Evolutionary conservation across 1,140 invertebrate genomes (phyloP), one percentile per base, ranked within the genome.

Genomic region (Papilio dardanus): DNA sequence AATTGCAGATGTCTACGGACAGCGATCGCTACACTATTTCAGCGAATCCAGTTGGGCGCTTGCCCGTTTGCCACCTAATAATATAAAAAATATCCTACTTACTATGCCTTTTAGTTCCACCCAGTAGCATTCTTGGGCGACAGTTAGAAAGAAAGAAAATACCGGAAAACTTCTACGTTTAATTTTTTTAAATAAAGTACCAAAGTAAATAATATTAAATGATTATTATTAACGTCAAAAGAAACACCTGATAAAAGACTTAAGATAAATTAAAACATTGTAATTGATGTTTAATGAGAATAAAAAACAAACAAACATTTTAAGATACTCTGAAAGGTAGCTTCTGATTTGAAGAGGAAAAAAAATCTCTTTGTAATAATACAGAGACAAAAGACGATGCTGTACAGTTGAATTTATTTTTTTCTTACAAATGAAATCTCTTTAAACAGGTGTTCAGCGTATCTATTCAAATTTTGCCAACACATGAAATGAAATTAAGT

Each of bases 401-500:
- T 62, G 28, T n/a, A n/a, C n/a, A n/a, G n/a, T 16, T 14, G 24
- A 62, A 62, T 28, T 66, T 35, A 66, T 7, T n/a, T 33, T 35
- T 19, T 14, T 3, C 35, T 42, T 58, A 73, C 71, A 73, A 54
- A 54, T 73, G 71, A 73, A 54, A 73, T 73, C 71, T 33, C 71
- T 73, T 54, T 19, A 73, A 68, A 33, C 71, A 73, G 71, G 42
- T 73, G 42, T 73, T 58, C 31, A 37, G 40, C 30, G 71, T 73
- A 73, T 73, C 71, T 73, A 73, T 73, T 73, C 71, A 73, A 73
- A 73, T 73, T 54, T n/a, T 35, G 33, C 71, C 42, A 73, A 73
- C 71, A 73, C 71, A 73, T 73, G 71, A 73, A 58, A 73, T 73
- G 71, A 73, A 73, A 73, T 73, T 73, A 73, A 73, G 16, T 58